Conservation (phyloP, 2,797 vertebrate species). For the Accipiter superciliosus region DNA sequence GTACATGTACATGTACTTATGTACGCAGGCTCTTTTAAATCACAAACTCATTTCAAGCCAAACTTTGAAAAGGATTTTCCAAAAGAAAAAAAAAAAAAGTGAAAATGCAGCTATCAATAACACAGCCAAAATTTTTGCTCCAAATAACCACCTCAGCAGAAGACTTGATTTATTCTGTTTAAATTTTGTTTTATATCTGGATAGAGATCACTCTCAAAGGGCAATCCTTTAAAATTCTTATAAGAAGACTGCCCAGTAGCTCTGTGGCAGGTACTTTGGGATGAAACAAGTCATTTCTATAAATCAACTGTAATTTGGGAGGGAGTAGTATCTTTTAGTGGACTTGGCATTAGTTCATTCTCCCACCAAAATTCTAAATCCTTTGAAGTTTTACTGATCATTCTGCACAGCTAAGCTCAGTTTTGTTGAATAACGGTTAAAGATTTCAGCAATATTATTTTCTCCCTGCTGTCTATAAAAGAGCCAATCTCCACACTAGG, state of each 20-base stretch:
- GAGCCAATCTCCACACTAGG: background rate
- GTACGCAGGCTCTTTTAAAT: background rate
- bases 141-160: background rate
- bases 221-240: background rate
- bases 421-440: background rate
- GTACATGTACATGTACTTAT: rapidly evolving
- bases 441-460: background rate
- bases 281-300: background rate
- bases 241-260: background rate
- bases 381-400: background rate
- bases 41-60: background rate
- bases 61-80: background rate
- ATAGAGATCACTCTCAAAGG: background rate
- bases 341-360: background rate
- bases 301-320: background rate
- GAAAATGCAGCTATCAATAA: background rate
- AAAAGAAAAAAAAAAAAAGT: background rate
- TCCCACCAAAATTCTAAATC: background rate
- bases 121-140: background rate
- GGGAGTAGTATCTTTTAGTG: background rate
- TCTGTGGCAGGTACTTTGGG: background rate
- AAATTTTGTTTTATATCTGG: background rate
- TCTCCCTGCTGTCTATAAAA: background rate
- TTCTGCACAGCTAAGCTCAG: background rate
- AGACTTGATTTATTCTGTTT: background rate